phyloP scores from a whole-genome alignment of 1,140 invertebrate genomes.

The Atopsyche davidsoni region DNA sequence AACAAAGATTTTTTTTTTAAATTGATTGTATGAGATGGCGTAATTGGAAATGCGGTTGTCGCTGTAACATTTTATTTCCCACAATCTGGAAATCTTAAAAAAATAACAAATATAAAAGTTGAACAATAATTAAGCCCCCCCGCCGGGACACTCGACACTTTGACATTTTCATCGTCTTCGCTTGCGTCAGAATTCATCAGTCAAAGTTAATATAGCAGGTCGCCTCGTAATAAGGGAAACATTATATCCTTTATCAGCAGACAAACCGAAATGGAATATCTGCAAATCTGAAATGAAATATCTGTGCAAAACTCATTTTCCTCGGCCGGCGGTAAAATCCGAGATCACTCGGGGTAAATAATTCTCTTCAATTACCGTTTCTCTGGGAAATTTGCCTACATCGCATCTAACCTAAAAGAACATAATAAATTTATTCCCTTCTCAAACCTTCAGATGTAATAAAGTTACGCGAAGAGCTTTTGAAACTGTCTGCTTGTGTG shows the following conservation, averaged over 20 bases:
- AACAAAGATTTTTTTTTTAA: no score
- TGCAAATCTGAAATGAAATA: conserved; percentile 23
- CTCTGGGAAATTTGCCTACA: conserved; percentile 17
- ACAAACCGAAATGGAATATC: conserved; percentile 23
- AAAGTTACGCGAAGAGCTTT: conserved; percentile 15
- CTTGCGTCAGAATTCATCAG: no score
- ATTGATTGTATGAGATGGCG: no score
- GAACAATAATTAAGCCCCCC: no score
- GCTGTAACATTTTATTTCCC: no score
- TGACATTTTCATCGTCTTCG: no score
- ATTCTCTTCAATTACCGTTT: conserved; percentile 22
- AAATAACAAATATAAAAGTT: no score
- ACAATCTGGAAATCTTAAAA: neutral
- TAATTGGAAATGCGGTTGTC: no score
- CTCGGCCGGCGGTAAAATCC: conserved; percentile 4
- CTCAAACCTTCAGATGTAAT: conserved; percentile 14
- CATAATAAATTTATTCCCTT: conserved; percentile 22
- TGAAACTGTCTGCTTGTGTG: conserved; percentile 12
- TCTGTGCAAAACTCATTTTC: conserved; percentile 17
- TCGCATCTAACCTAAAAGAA: conserved; percentile 15
- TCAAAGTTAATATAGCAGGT: conserved; percentile 11
- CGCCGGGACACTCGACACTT: no score
- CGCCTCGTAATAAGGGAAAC: conserved; percentile 1
- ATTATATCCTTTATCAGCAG: conserved; percentile 17
- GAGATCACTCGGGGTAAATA: conserved; percentile 11